A percentile compares a stretch with the other conserved stretches of the same genome.
These are phyloP conservation scores for Trissolcus brochymenae DNA, from an alignment of 2,888 invertebrate genomes.

Conservation along the genomic window DNA sequence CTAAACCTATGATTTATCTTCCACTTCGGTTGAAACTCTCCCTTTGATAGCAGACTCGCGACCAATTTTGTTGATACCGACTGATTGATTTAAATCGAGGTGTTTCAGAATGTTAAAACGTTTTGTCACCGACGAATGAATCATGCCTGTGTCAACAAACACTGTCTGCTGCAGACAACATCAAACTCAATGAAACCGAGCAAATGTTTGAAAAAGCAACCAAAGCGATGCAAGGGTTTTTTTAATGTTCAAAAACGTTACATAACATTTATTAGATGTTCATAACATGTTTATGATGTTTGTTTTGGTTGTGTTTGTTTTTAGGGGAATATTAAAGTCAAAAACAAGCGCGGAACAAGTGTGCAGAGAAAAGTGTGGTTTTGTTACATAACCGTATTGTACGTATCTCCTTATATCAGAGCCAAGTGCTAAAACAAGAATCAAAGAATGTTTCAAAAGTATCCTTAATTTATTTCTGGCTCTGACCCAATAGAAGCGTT, in stretches of 20 bases:
- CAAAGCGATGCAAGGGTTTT: too few species aligned
- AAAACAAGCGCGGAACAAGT: slow-evolving; percentile 59
- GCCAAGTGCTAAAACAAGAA: slow-evolving; percentile 58
- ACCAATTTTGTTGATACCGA: too few species aligned
- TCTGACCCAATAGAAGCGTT: slow-evolving; percentile 33
- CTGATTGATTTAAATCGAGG: too few species aligned
- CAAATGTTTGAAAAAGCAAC: slow-evolving; percentile 1
- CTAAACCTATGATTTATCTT: background rate
- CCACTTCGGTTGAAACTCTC: background rate
- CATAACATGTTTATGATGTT: background rate
- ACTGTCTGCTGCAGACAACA: too few species aligned
- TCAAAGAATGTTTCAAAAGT: slow-evolving; percentile 51
- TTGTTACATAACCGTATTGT: slow-evolving; percentile 48
- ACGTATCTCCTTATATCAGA: slow-evolving; percentile 48
- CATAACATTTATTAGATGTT: background rate
- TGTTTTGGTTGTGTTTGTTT: too few species aligned
- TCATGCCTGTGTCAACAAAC: too few species aligned
- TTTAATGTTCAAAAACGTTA: background rate
- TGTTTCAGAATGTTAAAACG: too few species aligned
- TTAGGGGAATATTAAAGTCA: slow-evolving; percentile 60
- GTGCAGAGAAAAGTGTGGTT: slow-evolving; percentile 60
- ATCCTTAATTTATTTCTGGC: slow-evolving; percentile 53
- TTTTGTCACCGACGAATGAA: too few species aligned
- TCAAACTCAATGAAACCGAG: too few species aligned
- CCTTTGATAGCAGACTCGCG: too few species aligned